Evolutionary conservation across 2,797 vertebrate genomes (phyloP).

Genomic region (Silurus lanzhouensis): DNA sequence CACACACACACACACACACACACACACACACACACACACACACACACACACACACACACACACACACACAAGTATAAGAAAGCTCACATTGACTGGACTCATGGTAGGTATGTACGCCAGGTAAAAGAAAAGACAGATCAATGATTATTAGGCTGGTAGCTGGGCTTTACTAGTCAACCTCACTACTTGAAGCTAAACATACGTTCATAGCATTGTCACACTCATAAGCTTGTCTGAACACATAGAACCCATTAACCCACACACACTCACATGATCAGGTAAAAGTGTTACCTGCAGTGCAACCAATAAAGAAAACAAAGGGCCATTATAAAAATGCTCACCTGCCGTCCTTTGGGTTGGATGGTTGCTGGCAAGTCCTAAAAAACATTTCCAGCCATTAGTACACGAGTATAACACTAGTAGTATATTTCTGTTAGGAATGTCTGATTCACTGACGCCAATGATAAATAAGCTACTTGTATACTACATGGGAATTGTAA

Average conservation of each 20-base stretch:
- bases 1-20: slow-evolving; percentile 65
- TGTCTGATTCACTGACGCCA: background rate
- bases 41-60: slow-evolving; percentile 41
- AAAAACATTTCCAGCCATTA: slow-evolving; percentile 50
- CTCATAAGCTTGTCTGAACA: background rate
- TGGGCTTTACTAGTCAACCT: background rate
- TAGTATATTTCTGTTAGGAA: background rate
- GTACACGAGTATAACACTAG: no score
- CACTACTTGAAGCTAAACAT: background rate
- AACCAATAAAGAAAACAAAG: background rate
- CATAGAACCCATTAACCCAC: background rate
- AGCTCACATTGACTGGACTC: background rate
- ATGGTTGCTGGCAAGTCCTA: slow-evolving; percentile 96
- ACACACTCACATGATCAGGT: slow-evolving; percentile 18
- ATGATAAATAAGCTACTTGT: background rate
- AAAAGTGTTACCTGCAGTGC: background rate
- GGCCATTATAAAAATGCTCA: slow-evolving; percentile 66
- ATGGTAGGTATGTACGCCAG: background rate
- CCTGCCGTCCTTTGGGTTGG: slow-evolving; percentile 97
- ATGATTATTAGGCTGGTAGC: background rate
- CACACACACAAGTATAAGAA: slow-evolving; percentile 66
- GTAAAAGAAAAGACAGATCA: slow-evolving; percentile 2
- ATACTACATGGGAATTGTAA: background rate
- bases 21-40: slow-evolving; percentile 47
- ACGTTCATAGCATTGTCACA: background rate